These are phyloP conservation scores for Recurvirostra avosetta DNA, from an alignment of 2,113 vertebrate species.

Conservation along the genomic window DNA sequence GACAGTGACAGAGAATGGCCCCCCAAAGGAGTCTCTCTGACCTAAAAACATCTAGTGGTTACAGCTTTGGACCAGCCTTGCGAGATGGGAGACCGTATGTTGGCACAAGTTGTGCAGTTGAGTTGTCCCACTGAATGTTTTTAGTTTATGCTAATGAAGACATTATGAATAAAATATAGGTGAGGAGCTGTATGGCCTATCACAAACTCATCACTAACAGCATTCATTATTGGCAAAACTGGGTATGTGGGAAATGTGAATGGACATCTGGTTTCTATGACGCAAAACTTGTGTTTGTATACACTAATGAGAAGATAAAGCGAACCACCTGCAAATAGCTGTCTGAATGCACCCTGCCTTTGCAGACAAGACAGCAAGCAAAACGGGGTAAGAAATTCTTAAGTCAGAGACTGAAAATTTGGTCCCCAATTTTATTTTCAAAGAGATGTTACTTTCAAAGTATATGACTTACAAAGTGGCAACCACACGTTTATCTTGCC, in stretches of 20 bases:
- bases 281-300: background rate
- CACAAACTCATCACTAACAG: background rate
- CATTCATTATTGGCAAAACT: background rate
- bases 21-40: background rate
- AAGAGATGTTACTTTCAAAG: background rate
- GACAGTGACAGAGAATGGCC: background rate
- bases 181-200: background rate
- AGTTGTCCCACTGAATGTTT: background rate
- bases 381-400: background rate
- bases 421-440: background rate
- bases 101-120: background rate
- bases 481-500: background rate
- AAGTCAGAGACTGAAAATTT: background rate
- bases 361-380: background rate
- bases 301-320: background rate
- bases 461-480: background rate
- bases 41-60: background rate
- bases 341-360: background rate
- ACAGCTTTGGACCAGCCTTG: background rate
- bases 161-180: background rate
- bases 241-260: background rate
- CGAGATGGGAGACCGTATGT: background rate
- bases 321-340: background rate
- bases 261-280: background rate
- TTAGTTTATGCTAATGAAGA: background rate